Percentiles rank a stretch among this genome's conserved stretches.
phyloP scores from a whole-genome alignment of 1,140 invertebrate genomes.

The Calosoma granatense region DNA sequence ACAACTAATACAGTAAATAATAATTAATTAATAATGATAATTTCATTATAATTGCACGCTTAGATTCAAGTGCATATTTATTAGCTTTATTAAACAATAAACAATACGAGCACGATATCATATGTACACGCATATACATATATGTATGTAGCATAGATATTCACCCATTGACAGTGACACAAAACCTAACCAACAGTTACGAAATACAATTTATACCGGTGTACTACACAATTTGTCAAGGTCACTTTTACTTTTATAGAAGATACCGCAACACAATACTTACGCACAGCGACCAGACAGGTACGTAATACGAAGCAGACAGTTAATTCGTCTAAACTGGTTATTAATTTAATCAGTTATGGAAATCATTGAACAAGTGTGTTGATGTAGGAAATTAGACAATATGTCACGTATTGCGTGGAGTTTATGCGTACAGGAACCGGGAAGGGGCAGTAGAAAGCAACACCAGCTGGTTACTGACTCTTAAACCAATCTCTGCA shows the following conservation, averaged over 20 bases:
- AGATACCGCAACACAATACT: background rate
- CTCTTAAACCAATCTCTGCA: slow-evolving; percentile 10
- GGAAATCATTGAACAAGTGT: background rate
- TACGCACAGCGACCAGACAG: too few species aligned
- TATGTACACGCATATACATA: too few species aligned
- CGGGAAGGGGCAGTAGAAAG: slow-evolving; percentile 16
- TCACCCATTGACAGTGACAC: background rate
- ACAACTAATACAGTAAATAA: too few species aligned
- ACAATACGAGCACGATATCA: too few species aligned
- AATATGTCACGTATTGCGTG: slow-evolving; percentile 14
- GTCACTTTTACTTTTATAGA: background rate
- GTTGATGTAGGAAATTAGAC: background rate
- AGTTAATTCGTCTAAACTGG: background rate
- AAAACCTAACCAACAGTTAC: background rate
- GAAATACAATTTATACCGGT: too few species aligned
- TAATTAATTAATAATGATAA: too few species aligned
- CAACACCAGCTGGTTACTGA: slow-evolving; percentile 15
- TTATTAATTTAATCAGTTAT: background rate
- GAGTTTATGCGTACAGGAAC: slow-evolving; percentile 11
- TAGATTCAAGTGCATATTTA: too few species aligned
- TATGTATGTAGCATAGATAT: background rate
- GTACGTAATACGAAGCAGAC: too few species aligned
- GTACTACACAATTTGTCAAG: background rate
- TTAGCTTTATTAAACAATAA: too few species aligned
- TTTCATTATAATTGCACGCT: too few species aligned